These are phyloP conservation scores for Indicator maculatus DNA, from an alignment of 2,113 vertebrate species.

Conservation along the genomic window DNA sequence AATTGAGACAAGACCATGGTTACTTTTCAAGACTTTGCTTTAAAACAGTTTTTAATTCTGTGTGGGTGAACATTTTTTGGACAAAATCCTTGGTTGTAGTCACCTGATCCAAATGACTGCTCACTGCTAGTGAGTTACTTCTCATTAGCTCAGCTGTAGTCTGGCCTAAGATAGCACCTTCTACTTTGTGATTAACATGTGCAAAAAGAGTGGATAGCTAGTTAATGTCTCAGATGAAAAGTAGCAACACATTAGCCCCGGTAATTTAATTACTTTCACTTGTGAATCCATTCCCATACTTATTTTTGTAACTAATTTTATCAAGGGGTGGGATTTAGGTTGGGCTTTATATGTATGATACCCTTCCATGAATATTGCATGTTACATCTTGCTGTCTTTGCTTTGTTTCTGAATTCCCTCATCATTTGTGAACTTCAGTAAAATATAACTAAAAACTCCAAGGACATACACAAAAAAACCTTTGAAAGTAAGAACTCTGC, in stretches of 20 bases:
- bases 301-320: background rate
- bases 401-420: conserved; percentile 16
- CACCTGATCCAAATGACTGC: background rate
- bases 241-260: background rate
- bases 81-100: background rate
- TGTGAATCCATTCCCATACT: background rate
- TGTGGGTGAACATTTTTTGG: background rate
- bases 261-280: background rate
- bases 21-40: background rate
- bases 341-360: background rate
- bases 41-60: background rate
- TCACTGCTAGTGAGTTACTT: background rate
- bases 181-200: background rate
- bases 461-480: background rate
- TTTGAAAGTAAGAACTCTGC: background rate
- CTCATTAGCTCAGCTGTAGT: background rate
- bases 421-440: background rate
- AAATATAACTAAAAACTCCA: background rate
- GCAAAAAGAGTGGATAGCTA: background rate
- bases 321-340: background rate
- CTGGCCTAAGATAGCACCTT: background rate
- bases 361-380: background rate
- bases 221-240: conserved; percentile 22
- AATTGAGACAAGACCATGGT: background rate
- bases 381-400: background rate